These are phyloP conservation scores for Lagorchestes hirsutus DNA, from an alignment of 2,797 vertebrate species.

Conservation along the genomic window DNA sequence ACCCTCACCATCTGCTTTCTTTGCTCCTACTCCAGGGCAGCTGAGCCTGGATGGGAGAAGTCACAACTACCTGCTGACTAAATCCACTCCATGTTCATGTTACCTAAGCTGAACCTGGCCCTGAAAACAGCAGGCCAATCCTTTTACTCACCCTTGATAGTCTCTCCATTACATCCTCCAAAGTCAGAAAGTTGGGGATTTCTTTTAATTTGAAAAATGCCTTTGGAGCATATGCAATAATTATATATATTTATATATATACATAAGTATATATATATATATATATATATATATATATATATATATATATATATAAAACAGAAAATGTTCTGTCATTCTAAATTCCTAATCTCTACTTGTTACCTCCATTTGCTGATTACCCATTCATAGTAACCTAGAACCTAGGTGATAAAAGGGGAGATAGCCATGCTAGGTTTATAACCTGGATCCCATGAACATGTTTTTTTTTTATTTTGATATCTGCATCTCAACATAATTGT, in stretches of 20 bases:
- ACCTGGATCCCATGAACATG: neutral
- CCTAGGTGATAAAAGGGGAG: neutral
- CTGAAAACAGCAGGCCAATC: neutral
- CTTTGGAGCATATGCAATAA: conserved; percentile 17
- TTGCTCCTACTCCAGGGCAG: neutral
- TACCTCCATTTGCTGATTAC: neutral
- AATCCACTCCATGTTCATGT: neutral
- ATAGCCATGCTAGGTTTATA: neutral
- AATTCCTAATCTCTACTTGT: neutral
- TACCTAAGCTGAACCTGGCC: neutral
- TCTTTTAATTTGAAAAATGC: conserved; percentile 64
- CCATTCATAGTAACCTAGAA: neutral
- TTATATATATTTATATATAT: conserved; percentile 39
- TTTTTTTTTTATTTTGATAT: neutral
- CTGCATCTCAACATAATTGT: neutral
- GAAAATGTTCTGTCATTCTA: neutral
- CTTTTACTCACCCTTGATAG: neutral
- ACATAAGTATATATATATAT: neutral
- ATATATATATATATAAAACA: neutral
- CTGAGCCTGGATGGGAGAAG: neutral
- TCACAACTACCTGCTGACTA: neutral
- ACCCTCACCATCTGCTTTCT: neutral
- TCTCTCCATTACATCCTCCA: neutral
- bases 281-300: conserved; percentile 47
- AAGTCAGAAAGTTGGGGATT: conserved; percentile 7